Conservation (phyloP, 2,888 invertebrate genomes). For the Xylocampa areola region DNA sequence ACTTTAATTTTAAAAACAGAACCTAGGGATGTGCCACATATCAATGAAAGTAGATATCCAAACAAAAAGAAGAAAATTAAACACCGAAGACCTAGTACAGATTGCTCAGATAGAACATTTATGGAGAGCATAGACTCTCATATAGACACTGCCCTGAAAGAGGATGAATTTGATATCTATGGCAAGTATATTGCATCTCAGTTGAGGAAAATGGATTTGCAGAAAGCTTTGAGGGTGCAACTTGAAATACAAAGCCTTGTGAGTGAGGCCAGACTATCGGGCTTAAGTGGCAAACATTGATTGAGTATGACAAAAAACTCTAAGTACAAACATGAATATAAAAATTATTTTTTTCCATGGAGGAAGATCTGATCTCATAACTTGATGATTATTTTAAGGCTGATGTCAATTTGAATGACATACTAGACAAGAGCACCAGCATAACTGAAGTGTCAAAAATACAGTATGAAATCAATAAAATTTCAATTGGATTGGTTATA, state of each 20-base stretch:
- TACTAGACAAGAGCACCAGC: no score
- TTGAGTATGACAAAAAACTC: not conserved
- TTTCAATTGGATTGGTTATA: no score
- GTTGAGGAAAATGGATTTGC: conserved; percentile 79
- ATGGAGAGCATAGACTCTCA: conserved; percentile 64
- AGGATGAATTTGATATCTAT: conserved; percentile 86
- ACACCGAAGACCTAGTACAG: conserved; percentile 65
- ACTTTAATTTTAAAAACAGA: conserved; percentile 69
- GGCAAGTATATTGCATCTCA: conserved; percentile 84
- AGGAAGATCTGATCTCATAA: no score
- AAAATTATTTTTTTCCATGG: no score
- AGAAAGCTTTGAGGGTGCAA: conserved; percentile 78
- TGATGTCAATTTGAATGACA: no score
- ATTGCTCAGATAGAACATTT: conserved; percentile 67
- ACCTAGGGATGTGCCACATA: conserved; percentile 56
- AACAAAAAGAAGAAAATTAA: conserved; percentile 74
- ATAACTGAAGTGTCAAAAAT: no score
- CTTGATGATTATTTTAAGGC: no score
- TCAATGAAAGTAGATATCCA: conserved; percentile 50
- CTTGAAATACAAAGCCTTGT: conserved; percentile 82
- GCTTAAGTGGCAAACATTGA: conserved; percentile 57
- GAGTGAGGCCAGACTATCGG: conserved; percentile 79
- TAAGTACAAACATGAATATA: conserved; percentile 9
- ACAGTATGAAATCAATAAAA: no score
- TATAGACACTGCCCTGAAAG: conserved; percentile 60